Base-by-base conservation (phyloP, 2,797 vertebrate genomes). In the Parambassis ranga region DNA sequence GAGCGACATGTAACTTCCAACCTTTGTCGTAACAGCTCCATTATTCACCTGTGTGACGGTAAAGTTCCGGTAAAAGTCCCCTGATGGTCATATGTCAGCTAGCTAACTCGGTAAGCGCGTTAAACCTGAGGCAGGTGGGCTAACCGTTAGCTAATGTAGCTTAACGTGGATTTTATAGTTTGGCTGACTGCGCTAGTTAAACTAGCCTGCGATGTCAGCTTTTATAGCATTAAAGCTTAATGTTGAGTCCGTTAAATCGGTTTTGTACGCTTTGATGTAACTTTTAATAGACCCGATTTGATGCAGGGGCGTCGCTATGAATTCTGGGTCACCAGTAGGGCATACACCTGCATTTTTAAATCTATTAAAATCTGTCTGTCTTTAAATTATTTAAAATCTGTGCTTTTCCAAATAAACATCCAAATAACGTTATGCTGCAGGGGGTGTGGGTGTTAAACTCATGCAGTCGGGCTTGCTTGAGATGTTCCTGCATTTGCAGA, bases 101-200 rank as follows among this genome's bases (percentile, higher is more conserved):
- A 38, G 22, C 65, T 41, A 38, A 35, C 30, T 27, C 1, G 2
- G 19, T 50, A 19, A 28, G n/a, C n/a, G n/a, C 22, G 5, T 10
- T 33, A 5, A 22, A 7, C n/a, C 5, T 19, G 15, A 20, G 16
- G 13, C 5, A 24, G 6, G 6, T 7, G 10, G n/a, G 81, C 71
- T 82, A 73, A 65, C 63, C 2, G 37, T 46, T 81, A 69, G 72
- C 83, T 56, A 33, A 51, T 62, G 61, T 56, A 32, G 69, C 77
- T n/a, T 55, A 46, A 52, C 24, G 36, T 3, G 28, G 52, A 14
- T 39, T 43, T 30, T 10, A n/a, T 15, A 23, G 18, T 22, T 36
- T 24, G 11, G 37, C 22, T 56, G 33, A 42, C 38, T 28, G 30
- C 23, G 37, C 19, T 50, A 24, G 26, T 32, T 33, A 6, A 10